Percentiles rank a stretch among this genome's conserved stretches.
phyloP scores from a whole-genome alignment of 2,888 invertebrate genomes.

The Aleiodes testaceus region DNA sequence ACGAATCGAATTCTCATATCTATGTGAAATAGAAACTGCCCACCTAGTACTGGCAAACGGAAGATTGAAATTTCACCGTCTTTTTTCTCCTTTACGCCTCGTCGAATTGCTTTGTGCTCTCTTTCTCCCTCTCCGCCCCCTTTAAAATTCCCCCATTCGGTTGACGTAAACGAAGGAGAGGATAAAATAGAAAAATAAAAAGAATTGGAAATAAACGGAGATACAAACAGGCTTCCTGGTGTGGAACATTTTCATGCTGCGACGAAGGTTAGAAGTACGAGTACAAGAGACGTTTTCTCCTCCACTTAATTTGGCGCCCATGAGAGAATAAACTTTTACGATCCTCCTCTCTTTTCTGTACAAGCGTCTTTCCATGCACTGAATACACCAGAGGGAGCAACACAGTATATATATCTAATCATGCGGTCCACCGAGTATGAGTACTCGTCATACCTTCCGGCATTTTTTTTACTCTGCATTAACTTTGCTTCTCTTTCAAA shows the following conservation, averaged over 20 bases:
- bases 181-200: neutral
- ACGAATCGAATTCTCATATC: neutral
- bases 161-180: neutral
- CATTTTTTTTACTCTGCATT: conserved; percentile 17
- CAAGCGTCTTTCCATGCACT: neutral
- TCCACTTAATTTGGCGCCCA: conserved; percentile 33
- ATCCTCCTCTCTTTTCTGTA: neutral
- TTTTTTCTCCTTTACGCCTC: conserved; percentile 30
- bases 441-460: conserved; percentile 6
- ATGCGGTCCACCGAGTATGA: conserved; percentile 15
- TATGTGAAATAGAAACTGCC: conserved; percentile 16
- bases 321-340: conserved; percentile 31
- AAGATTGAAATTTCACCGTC: conserved; percentile 33
- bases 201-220: neutral
- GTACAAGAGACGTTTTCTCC: conserved; percentile 18
- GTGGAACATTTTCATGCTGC: conserved; percentile 20
- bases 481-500: neutral
- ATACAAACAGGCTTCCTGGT: conserved; percentile 19
- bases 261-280: conserved; percentile 11
- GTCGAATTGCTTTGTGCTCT: conserved; percentile 21
- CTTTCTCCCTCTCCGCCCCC: neutral
- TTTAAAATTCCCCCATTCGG: neutral
- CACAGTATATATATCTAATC: conserved; percentile 3
- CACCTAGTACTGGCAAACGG: conserved; percentile 20
- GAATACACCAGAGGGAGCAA: conserved; percentile 6